phyloP scores from a whole-genome alignment of 2,113 vertebrate genomes.

The Etheostoma spectabile region DNA sequence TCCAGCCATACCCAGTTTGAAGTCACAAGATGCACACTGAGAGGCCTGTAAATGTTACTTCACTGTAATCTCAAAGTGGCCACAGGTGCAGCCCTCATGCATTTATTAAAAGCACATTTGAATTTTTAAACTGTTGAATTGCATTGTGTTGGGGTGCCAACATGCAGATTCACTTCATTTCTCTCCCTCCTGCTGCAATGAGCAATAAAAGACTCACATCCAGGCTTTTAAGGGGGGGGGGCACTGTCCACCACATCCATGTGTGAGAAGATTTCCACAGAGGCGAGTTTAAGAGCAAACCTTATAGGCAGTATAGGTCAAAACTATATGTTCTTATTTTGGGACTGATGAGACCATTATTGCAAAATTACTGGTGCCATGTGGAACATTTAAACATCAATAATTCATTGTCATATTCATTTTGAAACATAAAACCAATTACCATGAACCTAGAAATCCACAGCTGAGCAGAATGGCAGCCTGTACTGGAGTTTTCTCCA shows the following conservation, averaged over 20 bases:
- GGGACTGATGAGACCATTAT: constrained; percentile 4
- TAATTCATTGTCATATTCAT: constrained; percentile 43
- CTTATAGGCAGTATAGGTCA: fast-evolving
- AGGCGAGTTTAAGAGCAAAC: not conserved
- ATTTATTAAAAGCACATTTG: constrained; percentile 69
- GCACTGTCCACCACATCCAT: not conserved
- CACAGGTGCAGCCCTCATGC: constrained; percentile 69
- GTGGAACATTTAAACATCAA: constrained; percentile 46
- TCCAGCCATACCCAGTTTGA: constrained; percentile 18
- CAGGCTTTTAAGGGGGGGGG: not conserved
- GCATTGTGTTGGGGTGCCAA: constrained; percentile 16
- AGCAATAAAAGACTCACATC: constrained; percentile 17
- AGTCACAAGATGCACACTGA: constrained; percentile 37
- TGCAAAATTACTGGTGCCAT: constrained; percentile 10
- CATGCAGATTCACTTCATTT: constrained; percentile 19
- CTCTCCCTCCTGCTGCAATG: constrained; percentile 19
- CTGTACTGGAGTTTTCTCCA: not conserved
- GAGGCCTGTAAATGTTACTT: constrained; percentile 58
- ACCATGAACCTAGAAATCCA: constrained; percentile 21
- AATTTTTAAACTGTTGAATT: constrained; percentile 55
- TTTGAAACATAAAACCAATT: constrained; percentile 48
- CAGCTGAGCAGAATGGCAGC: constrained; percentile 11
- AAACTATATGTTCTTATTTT: not conserved
- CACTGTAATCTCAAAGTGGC: constrained; percentile 54
- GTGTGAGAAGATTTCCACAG: not conserved